Evolutionary conservation across 2,113 vertebrate species (phyloP).

Genomic region (Synchiropus splendidus): DNA sequence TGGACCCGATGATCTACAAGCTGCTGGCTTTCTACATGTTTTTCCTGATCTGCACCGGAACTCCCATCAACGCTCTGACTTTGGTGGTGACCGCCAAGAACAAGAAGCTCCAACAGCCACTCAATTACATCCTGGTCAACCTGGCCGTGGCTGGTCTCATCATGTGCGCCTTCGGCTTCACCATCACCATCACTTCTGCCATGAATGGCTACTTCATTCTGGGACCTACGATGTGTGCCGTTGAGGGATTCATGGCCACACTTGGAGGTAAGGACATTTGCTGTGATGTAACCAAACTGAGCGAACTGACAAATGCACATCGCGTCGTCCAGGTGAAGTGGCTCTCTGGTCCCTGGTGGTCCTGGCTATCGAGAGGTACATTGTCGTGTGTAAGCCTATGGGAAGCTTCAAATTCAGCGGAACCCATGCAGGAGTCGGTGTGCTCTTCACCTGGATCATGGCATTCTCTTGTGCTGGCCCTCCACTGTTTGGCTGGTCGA

Average conservation of each 20-base stretch:
- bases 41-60: constrained; percentile 64
- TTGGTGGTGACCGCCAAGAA: constrained; percentile 71
- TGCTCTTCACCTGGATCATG: constrained; percentile 71
- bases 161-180: constrained; percentile 70
- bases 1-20: constrained; percentile 55
- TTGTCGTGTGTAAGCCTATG: constrained; percentile 75
- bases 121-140: constrained; percentile 73
- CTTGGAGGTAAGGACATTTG: constrained; percentile 59
- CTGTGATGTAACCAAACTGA: too few relatives aligned
- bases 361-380: constrained; percentile 72
- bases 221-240: constrained; percentile 41
- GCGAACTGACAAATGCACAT: neutral
- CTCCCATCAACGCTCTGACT: constrained; percentile 73
- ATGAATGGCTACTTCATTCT: constrained; percentile 62
- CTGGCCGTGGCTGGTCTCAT: constrained; percentile 66
- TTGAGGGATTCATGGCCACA: constrained; percentile 70
- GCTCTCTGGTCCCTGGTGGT: constrained; percentile 74
- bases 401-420: constrained; percentile 70
- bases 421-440: constrained; percentile 62
- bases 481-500: constrained; percentile 72
- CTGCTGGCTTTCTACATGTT: constrained; percentile 65
- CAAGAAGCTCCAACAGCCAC: constrained; percentile 75
- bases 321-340: constrained; percentile 50
- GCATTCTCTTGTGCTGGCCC: constrained; percentile 61
- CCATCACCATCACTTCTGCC: constrained; percentile 55